Conservation (phyloP, 2,797 vertebrate genomes). For the Brachyrhaphis roseni region DNA sequence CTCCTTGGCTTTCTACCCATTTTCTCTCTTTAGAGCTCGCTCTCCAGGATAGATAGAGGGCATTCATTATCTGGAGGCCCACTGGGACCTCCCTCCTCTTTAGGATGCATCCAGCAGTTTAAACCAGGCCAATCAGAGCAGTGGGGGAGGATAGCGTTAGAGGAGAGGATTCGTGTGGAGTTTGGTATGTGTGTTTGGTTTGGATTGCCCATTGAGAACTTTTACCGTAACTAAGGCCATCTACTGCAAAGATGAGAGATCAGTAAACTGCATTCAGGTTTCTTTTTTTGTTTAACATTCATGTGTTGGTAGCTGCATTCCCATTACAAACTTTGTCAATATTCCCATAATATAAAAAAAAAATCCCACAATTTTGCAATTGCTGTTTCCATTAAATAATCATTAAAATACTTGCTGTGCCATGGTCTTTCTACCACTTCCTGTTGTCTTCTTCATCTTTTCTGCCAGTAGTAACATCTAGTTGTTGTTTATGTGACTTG, state of each 20-base stretch:
- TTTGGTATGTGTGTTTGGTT: constrained; percentile 3
- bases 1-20: constrained; percentile 14
- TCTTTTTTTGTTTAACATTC: constrained; percentile 18
- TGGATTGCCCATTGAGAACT: constrained; percentile 23
- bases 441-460: too few relatives aligned
- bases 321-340: too few relatives aligned
- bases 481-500: too few relatives aligned
- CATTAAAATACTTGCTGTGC: too few relatives aligned
- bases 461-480: too few relatives aligned
- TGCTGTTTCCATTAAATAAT: too few relatives aligned
- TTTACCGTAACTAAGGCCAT: constrained; percentile 48
- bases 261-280: constrained; percentile 9
- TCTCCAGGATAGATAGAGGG: constrained; percentile 71
- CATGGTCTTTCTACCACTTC: too few relatives aligned
- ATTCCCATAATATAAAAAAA: too few relatives aligned
- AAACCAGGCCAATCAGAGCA: constrained; percentile 62
- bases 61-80: constrained; percentile 74
- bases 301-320: not conserved
- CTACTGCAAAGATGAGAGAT: constrained; percentile 16
- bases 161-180: not conserved
- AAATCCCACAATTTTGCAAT: too few relatives aligned
- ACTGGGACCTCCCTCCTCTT: constrained; percentile 68
- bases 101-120: constrained; percentile 69
- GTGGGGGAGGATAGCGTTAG: constrained; percentile 34
- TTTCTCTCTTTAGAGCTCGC: constrained; percentile 37